These are phyloP conservation scores for Leucophenga varia DNA, from an alignment of 1,140 invertebrate genomes.

Conservation along the genomic window DNA sequence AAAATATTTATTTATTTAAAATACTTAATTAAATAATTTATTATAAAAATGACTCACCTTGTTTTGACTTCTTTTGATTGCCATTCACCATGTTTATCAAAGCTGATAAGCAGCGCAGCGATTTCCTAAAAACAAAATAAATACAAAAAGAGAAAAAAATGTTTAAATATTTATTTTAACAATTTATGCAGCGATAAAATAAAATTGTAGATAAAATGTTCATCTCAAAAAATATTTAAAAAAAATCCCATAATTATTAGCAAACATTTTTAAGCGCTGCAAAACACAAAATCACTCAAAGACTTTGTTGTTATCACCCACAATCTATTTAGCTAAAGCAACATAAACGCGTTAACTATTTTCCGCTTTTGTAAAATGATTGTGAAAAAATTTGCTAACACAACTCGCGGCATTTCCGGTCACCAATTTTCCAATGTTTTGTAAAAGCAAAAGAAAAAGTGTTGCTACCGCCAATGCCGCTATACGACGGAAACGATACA, in stretches of 20 bases:
- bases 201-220: no score
- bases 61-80: conserved; percentile 96
- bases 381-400: conserved; percentile 22
- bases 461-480: background rate
- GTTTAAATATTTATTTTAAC: conserved; percentile 19
- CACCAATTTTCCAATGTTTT: background rate
- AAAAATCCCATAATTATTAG: no score
- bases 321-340: no score
- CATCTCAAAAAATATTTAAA: no score
- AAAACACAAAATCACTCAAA: no score
- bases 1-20: no score
- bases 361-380: no score
- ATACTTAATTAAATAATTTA: conserved; percentile 1
- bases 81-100: conserved; percentile 94
- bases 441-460: background rate
- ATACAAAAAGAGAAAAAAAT: conserved; percentile 29
- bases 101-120: conserved; percentile 94
- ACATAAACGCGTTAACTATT: no score
- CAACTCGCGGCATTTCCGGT: conserved; percentile 42
- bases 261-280: no score
- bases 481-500: conserved; percentile 20
- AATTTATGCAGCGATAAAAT: background rate
- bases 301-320: no score
- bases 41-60: conserved; percentile 65
- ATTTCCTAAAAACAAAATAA: conserved; percentile 83